phyloP scores from a whole-genome alignment of 2,797 vertebrate genomes.

The Melopsittacus undulatus region DNA sequence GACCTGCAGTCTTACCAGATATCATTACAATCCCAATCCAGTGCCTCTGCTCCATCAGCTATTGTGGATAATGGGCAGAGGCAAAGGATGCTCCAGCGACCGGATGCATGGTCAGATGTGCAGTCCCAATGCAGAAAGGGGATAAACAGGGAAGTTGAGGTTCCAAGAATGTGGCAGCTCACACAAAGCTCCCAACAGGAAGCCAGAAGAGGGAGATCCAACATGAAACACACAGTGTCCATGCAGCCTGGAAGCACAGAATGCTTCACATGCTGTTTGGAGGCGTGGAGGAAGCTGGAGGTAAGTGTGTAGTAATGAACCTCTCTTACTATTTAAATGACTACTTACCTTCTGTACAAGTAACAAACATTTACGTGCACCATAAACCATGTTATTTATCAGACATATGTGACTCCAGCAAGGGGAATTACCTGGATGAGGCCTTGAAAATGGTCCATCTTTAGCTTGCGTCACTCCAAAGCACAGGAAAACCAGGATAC shows the following conservation, averaged over 20 bases:
- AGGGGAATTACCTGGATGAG: conserved; percentile 91
- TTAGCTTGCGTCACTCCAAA: conserved; percentile 99
- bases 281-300: not conserved
- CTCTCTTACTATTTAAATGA: not conserved
- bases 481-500: conserved; percentile 97
- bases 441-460: conserved; percentile 97
- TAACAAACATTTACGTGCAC: not conserved
- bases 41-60: not conserved
- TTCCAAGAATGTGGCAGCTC: not conserved
- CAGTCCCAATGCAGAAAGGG: not conserved
- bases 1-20: not conserved
- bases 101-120: rapidly evolving
- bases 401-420: not conserved
- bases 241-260: not conserved
- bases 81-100: not conserved
- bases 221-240: not conserved
- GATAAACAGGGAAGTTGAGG: not conserved
- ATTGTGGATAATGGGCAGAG: no score
- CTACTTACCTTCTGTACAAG: not conserved
- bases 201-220: not conserved
- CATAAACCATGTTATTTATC: not conserved
- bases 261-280: not conserved
- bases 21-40: not conserved
- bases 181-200: not conserved
- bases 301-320: not conserved